Base-by-base conservation (phyloP, 2,888 invertebrate genomes). In the Noctua comes region DNA sequence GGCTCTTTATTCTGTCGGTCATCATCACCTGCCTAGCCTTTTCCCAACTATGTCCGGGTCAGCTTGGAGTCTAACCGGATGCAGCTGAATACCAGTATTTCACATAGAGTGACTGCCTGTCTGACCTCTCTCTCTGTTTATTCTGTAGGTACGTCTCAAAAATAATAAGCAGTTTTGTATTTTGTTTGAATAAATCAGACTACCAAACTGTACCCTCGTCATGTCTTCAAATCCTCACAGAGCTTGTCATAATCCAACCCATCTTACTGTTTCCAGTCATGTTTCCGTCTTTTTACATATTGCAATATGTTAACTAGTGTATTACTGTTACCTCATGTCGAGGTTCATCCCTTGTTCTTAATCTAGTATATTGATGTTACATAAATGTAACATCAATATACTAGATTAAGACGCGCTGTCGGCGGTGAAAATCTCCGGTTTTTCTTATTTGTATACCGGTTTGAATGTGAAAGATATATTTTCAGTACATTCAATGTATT, bases 201-300 rank as follows among this genome's bases (percentile, higher is more conserved):
- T 76, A 51, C 69, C 46, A 54, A 65, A 64, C 24, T 59, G 24
- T 64, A 90, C 91, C 91, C 90, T 89, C 83, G 83, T 91, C 91
- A 90, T 81, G 83, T 84, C 82, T 85, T 83, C 80, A 85, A 88
- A 89, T 86, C 85, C 86, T 77, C 77, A 86, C 88, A 87, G 89
- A 85, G 87, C 85, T 85, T 85, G 82, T 87, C 86, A 88, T 86
- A 86, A 86, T 83, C 86, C 80, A 84, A 82, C 88, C 85, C 81
- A 43, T 85, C 81, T 88, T 84, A 78, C 83, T 84, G 82, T 85
- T 78, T 51, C 57, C 72, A 79, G 73, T 75, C 77, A 64, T 82
- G 65, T 84, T 76, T 82, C 69, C 74, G 66, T 85, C 76, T 84
- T 88, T 87, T 85, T 82, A 84, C 57, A 72, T 36, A 71, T 70